Evolutionary conservation across 2,113 vertebrate species (phyloP).

Genomic region (Sinocyclocheilus rhinocerous): DNA sequence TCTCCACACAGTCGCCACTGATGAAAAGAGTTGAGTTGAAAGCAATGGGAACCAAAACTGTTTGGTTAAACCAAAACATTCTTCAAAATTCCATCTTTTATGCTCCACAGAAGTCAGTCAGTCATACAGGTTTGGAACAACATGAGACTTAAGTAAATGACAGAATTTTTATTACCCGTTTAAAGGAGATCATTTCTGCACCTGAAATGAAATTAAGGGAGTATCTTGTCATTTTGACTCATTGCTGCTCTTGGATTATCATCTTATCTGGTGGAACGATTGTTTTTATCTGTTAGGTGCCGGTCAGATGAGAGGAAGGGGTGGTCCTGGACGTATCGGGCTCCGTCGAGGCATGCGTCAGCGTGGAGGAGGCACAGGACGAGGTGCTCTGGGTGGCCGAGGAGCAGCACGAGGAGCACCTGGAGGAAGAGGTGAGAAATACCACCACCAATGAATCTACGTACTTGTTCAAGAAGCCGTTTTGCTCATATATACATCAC

Average conservation of each 20-base stretch:
- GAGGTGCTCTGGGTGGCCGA: constrained; percentile 83
- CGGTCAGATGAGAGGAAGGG: constrained; percentile 84
- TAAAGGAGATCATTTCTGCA: background rate
- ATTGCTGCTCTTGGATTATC: background rate
- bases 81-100: too few relatives aligned
- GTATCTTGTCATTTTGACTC: background rate
- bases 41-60: too few relatives aligned
- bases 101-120: too few relatives aligned
- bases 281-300: constrained; percentile 67
- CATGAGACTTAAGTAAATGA: too few relatives aligned
- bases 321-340: constrained; percentile 81
- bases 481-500: too few relatives aligned
- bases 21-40: too few relatives aligned
- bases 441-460: too few relatives aligned
- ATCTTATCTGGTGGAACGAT: background rate
- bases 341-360: constrained; percentile 81
- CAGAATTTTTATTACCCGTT: too few relatives aligned
- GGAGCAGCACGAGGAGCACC: constrained; percentile 82
- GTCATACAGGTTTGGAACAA: too few relatives aligned
- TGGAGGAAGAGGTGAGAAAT: constrained; percentile 78
- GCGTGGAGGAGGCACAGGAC: constrained; percentile 79
- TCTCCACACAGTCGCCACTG: too few relatives aligned
- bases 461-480: too few relatives aligned
- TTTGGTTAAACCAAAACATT: too few relatives aligned
- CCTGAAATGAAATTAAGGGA: background rate